Evolutionary conservation across 2,888 invertebrate species (phyloP), one percentile per base, ranked within the genome.

Genomic region (Lissocephala sabroskyi): DNA sequence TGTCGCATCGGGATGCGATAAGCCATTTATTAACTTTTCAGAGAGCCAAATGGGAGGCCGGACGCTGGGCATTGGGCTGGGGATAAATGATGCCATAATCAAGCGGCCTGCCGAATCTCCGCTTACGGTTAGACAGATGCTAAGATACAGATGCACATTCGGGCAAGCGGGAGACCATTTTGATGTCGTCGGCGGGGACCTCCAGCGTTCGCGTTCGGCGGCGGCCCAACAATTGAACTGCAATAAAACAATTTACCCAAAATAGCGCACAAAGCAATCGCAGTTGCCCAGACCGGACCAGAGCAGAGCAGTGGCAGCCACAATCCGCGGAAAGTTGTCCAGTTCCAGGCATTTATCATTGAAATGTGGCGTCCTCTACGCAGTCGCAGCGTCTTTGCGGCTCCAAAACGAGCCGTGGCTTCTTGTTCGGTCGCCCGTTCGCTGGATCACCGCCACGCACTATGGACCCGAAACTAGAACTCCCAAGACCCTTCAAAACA

Each of bases 231-330:
- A 71, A 71, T 71, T 71, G 71, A 80, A 80, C 82, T 79, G 82
- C 82, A 79, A 79, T 79, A 79, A 79, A 79, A 81, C 82, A 79
- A 79, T 79, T 81, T 81, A 81, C 82, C 71, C 76, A 78, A 71
- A 78, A 71, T 71, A 71, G 71, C 77, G 76, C 63, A 76, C 76
- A 61, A 57, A 79, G 79, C 79, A 73, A 76, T 79, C 79, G 64
- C 65, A 63, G 63, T 59, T 5, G 18, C 37, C 19, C 17, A 16
- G 16, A 1, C 1, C 32, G 13, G 2, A 16, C 18, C 37, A 18
- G 37, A 11, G 9, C n/a, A 39, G 51, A 48, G 48, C 45, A 36
- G 29, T 45, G 45, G n/a, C n/a, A n/a, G n/a, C n/a, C n/a, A n/a
- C n/a, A n/a, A n/a, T n/a, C 30, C 4, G 30, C 30, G 30, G 30